Base-by-base conservation (phyloP, 2,797 vertebrate species). In the Masticophis lateralis region DNA sequence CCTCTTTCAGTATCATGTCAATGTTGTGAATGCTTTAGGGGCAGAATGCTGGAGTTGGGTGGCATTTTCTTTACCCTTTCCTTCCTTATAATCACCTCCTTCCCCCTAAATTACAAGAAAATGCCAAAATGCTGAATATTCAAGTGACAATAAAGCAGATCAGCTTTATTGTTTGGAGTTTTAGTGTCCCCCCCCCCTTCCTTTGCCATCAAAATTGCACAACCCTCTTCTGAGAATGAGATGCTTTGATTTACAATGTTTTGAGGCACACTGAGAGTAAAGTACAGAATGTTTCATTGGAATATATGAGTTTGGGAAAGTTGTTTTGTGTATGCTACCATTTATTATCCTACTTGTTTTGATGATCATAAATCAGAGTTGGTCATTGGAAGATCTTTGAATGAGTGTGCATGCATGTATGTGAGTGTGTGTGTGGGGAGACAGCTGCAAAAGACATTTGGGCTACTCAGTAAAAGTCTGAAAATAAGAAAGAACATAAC, bases 61-160 rank as follows among this genome's bases (percentile, higher is more conserved):
- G 37, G 8, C 18, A 10, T 22, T 79, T 79, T 43, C 37, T 79
- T 43, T 20, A 79, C 18, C 20, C 2, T 79, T 47, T 43, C 37
- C 74, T 47, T 47, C 74, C 25, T 79, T 79, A 79, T 43, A 32
- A 37, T 22, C 3, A 1, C 69, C 69, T 74, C 16, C 7, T 37
- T n/a, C n/a, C 14, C 32, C 32, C 37, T 61, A 92, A 89, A 89
- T 89, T 51, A 92, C 14, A 89, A 89, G 69, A 89, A 89, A 43
- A 83, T 47, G 18, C 11, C n/a, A 74, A 37, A 18, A 28, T 86
- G 43, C 12, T 12, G 12, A 11, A 69, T 57, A 32, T 57, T 47
- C 55, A 89, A 61, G n/a, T 83, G 92, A 25, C 25, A 86, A 47
- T 22, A 83, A 61, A 28, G 32, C 56, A 32, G 56, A 83, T 47